Conservation (phyloP, 2,888 invertebrate species). For the Agrochola lota region DNA sequence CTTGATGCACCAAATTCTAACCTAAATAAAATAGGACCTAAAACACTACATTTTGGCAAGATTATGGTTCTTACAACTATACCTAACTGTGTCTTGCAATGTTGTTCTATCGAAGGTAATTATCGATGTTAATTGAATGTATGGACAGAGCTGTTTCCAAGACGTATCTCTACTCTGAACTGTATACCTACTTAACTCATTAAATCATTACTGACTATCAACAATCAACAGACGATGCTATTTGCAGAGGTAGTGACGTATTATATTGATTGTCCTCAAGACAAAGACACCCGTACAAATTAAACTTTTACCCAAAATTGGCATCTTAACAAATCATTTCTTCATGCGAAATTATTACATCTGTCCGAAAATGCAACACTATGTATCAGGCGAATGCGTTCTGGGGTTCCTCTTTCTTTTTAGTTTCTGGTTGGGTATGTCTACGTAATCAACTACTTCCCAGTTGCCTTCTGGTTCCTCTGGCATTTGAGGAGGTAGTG, state of each 20-base stretch:
- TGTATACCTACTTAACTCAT: neutral
- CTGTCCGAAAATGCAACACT: conserved; percentile 6
- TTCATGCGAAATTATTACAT: neutral
- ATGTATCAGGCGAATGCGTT: conserved; percentile 24
- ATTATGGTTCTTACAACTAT: conserved; percentile 51
- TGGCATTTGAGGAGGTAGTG: conserved; percentile 87
- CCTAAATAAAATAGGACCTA: conserved; percentile 28
- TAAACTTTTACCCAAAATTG: conserved; percentile 23
- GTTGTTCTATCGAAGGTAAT: neutral
- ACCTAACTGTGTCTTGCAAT: conserved; percentile 4
- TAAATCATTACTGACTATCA: conserved; percentile 17
- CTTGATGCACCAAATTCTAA: conserved; percentile 42
- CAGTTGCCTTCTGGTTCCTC: conserved; percentile 91
- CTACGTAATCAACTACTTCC: conserved; percentile 93
- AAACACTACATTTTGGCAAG: conserved; percentile 64
- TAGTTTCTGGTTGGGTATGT: conserved; percentile 80
- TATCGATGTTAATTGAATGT: conserved; percentile 6
- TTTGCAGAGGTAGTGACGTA: conserved; percentile 28
- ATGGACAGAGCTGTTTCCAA: conserved; percentile 12
- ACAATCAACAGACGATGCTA: conserved; percentile 27
- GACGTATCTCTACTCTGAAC: conserved; percentile 8
- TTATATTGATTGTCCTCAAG: conserved; percentile 17
- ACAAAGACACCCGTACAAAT: conserved; percentile 27
- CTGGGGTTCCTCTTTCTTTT: conserved; percentile 49
- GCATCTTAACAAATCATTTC: conserved; percentile 9